Base-by-base conservation (phyloP, 1,140 invertebrate genomes). In the Pseudobourletiella spinata region DNA sequence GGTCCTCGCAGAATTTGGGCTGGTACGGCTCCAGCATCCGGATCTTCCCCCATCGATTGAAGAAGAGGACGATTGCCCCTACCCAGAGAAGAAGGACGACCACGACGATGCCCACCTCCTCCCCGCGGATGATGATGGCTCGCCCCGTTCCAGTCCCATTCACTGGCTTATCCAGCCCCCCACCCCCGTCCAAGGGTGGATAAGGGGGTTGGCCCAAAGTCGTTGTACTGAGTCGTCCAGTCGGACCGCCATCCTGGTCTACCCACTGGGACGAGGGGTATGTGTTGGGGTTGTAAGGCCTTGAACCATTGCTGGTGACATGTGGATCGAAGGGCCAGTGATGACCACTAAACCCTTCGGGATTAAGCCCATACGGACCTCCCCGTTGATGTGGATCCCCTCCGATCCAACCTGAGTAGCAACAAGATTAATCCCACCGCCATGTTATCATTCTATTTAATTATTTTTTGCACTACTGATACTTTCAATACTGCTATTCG, bases 11-110 rank as follows among this genome's bases (percentile, higher is more conserved):
- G 73, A 86, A 87, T 70, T 87, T 87, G 1, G 86, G 87, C 71
- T 88, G 87, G 74, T 88, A 89, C 3, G 86, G 87, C 72, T 88
- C 85, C 73, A 89, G 73, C 87, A 88, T 88, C 63, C 87, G 80
- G 63, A 90, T 90, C 77, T 90, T 89, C 59, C 87, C 87, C 87
- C 87, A 90, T 54, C 87, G 82, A 76, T 88, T 88, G 78, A 89
- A 87, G 75, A 88, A 88, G 4, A 89, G 76, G 1, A 84, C 82
- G 20, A 89, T 87, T 6, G 86, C 86, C 1, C 82, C 86, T 6
- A 86, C 81, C 87, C 87, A 89, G 1, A 88, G 77, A 2, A 87
- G 73, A 0, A 89, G 75, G 0, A 88, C 86, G 48, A 88, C 77
- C 2, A 84, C 76, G 3, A 89, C 86, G 52, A 89, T 85, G 15